Evolutionary conservation across 2,113 vertebrate genomes (phyloP), one percentile per base, ranked within the genome.

Genomic region (Rana temporaria): DNA sequence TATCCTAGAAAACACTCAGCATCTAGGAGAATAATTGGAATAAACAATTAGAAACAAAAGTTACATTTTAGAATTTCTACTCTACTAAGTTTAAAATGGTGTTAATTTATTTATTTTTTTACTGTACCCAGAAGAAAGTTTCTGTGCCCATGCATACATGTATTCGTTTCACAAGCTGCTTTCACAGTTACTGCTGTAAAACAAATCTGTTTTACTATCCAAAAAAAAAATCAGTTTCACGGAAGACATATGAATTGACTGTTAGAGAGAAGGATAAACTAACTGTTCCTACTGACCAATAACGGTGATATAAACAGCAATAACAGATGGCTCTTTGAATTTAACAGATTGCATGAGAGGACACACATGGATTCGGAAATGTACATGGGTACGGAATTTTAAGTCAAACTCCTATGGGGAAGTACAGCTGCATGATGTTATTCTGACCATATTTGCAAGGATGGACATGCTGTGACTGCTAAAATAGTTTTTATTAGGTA

Each of bases 311-410:
- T 75, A 75, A 34, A 75, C 12, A 42, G 56, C 22, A 32, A 60
- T 22, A 75, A 62, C 72, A 75, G 72, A 75, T 75, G 72, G 72
- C 59, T 34, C 16, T 42, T 42, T 22, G 9, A 9, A 75, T 75
- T 75, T 12, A 75, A 32, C 30, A 62, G 30, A 75, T 62, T 75
- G n/a, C 19, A 60, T 60, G 56, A 60, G n/a, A 75, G 38, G 32
- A 7, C 30, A 75, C 72, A 75, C 34, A 74, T 56, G 42, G 20
- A 63, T 20, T 63, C 26, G 15, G 20, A 15, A 63, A 63, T 20
- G 14, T 22, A 14, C 22, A 63, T 63, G 12, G 42, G 9, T 48
- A 14, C 9, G 11, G 42, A 48, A 48, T 48, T 12, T 48, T 63
- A 24, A 26, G n/a, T 60, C 56, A 62, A 56, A 17, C 57, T 75